Conservation (phyloP, 1,140 invertebrate genomes). For the Cherax quadricarinatus region DNA sequence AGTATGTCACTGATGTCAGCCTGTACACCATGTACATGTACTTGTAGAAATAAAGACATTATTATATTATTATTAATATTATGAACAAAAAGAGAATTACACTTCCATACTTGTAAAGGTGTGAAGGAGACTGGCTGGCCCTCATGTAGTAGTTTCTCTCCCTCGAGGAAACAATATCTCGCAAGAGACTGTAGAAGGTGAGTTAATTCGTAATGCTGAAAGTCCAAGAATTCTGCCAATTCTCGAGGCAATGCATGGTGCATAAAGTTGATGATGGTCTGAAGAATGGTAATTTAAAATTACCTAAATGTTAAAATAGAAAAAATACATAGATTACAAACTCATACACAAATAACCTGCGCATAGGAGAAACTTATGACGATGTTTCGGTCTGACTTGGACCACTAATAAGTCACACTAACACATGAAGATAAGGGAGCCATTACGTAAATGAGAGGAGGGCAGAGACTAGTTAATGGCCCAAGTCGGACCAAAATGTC, state of each 20-base stretch:
- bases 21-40: no score
- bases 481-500: no score
- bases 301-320: background rate
- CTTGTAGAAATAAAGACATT: no score
- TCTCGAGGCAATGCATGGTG: constrained; percentile 83
- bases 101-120: constrained; percentile 83
- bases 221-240: constrained; percentile 87
- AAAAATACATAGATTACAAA: background rate
- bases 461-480: no score
- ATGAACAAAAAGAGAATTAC: background rate
- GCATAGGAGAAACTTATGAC: no score
- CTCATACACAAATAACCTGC: constrained; percentile 68
- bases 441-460: no score
- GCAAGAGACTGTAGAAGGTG: constrained; percentile 88
- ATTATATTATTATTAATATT: no score
- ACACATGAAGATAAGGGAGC: no score
- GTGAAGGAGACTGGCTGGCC: constrained; percentile 79
- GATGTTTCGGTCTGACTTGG: no score
- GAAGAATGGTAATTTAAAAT: background rate
- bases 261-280: constrained; percentile 68
- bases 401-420: no score
- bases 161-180: constrained; percentile 83
- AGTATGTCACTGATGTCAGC: no score
- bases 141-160: constrained; percentile 79
- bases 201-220: constrained; percentile 89